phyloP scores from a whole-genome alignment of 2,888 invertebrate species.

The Scaptomyza caliginosa region DNA sequence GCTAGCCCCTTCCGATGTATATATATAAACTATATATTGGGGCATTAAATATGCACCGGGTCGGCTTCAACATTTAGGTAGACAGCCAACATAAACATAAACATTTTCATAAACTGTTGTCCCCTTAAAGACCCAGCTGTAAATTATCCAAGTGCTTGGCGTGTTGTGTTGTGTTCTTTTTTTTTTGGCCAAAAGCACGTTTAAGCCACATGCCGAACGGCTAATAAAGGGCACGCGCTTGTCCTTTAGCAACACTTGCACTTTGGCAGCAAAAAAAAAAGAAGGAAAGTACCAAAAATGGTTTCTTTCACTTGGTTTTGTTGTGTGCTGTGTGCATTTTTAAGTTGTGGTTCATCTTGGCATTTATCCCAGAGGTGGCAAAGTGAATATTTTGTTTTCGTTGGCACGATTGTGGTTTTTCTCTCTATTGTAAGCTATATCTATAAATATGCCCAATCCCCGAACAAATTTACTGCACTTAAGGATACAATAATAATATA shows the following conservation, averaged over 20 bases:
- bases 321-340: conserved; percentile 24
- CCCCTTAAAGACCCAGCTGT: not conserved
- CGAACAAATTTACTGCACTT: too few species aligned
- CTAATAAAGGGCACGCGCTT: conserved; percentile 53
- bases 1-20: not conserved
- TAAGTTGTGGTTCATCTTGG: conserved; percentile 10
- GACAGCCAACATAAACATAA: conserved; percentile 14
- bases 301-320: not conserved
- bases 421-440: not conserved
- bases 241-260: conserved; percentile 25
- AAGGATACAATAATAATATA: too few species aligned
- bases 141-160: not conserved
- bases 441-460: conserved; percentile 36
- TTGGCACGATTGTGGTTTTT: conserved; percentile 23
- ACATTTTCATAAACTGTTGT: conserved; percentile 34
- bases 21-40: not conserved
- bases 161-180: too few species aligned
- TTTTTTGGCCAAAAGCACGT: conserved; percentile 45
- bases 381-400: conserved; percentile 1
- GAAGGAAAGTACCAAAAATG: not conserved
- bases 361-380: conserved; percentile 36
- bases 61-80: conserved; percentile 22
- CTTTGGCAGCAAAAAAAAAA: not conserved
- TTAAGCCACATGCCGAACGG: conserved; percentile 49
- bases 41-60: conserved; percentile 10